phyloP scores from a whole-genome alignment of 2,113 vertebrate species.

The Carlito syrichta region DNA sequence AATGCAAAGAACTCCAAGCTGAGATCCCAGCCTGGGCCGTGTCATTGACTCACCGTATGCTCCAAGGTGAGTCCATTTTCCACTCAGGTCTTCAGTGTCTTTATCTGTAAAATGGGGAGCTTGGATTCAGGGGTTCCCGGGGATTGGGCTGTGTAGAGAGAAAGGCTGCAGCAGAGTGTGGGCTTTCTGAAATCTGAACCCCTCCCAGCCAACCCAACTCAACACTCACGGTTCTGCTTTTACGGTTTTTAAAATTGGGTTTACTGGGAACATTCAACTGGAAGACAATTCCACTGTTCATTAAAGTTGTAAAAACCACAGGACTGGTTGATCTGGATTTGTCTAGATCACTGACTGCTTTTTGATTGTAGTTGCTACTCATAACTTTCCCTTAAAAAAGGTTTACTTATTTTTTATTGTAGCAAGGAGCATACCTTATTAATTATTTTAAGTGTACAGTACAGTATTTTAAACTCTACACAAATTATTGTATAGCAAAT shows the following conservation, averaged over 20 bases:
- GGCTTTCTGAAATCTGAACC: background rate
- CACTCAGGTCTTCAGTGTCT: background rate
- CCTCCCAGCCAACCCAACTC: background rate
- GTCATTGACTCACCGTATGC: background rate
- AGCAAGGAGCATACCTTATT: background rate
- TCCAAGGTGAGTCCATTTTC: background rate
- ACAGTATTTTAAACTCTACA: background rate
- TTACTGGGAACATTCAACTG: background rate
- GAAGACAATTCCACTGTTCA: background rate
- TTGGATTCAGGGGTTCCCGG: background rate
- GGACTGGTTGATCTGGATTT: background rate
- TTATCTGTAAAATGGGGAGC: background rate
- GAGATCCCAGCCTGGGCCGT: background rate
- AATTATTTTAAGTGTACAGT: background rate
- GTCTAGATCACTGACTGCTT: background rate
- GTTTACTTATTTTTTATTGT: background rate
- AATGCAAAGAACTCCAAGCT: background rate
- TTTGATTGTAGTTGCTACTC: background rate
- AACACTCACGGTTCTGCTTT: background rate
- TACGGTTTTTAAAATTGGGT: background rate
- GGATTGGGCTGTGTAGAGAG: background rate
- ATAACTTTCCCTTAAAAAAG: background rate
- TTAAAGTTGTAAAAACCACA: constrained; percentile 4
- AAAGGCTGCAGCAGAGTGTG: background rate
- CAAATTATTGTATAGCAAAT: background rate